phyloP scores from a whole-genome alignment of 2,797 vertebrate species.

The Ctenochaetus hawaiiensis region DNA sequence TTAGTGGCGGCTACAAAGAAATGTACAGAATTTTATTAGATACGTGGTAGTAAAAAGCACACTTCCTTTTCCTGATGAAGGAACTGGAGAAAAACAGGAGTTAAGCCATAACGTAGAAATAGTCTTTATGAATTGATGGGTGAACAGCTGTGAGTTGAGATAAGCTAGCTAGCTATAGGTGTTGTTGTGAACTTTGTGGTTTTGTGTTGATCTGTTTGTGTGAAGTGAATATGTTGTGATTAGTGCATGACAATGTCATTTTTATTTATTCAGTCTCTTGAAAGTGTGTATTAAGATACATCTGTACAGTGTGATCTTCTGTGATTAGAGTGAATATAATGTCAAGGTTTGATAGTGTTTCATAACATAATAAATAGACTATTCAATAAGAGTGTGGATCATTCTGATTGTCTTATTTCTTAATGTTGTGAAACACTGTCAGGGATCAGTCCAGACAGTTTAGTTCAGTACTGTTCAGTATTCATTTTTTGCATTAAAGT shows the following conservation, averaged over 20 bases:
- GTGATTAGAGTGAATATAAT: constrained; percentile 60
- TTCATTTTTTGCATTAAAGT: not conserved
- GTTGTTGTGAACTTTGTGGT: constrained; percentile 40
- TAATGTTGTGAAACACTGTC: not conserved
- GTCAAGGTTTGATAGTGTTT: constrained; percentile 62
- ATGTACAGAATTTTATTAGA: constrained; percentile 25
- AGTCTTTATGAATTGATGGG: constrained; percentile 36
- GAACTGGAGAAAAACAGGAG: constrained; percentile 55
- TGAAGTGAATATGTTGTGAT: constrained; percentile 55
- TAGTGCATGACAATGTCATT: constrained; percentile 55
- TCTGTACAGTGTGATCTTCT: constrained; percentile 62
- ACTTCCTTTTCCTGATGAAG: constrained; percentile 32
- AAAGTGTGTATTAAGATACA: constrained; percentile 46
- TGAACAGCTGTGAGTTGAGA: constrained; percentile 20
- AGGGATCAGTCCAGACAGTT: not conserved
- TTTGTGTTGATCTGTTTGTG: constrained; percentile 34
- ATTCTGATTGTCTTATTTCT: constrained; percentile 13
- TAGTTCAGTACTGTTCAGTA: not conserved
- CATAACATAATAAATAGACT: constrained; percentile 70
- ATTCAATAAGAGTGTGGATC: constrained; percentile 22
- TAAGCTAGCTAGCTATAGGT: constrained; percentile 16
- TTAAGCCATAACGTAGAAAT: constrained; percentile 69
- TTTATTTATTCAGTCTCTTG: constrained; percentile 51
- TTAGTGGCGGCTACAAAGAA: constrained; percentile 28
- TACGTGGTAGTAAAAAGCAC: constrained; percentile 44